Base-by-base conservation (phyloP, 2,888 invertebrate genomes). In the Stramonita haemastoma region DNA sequence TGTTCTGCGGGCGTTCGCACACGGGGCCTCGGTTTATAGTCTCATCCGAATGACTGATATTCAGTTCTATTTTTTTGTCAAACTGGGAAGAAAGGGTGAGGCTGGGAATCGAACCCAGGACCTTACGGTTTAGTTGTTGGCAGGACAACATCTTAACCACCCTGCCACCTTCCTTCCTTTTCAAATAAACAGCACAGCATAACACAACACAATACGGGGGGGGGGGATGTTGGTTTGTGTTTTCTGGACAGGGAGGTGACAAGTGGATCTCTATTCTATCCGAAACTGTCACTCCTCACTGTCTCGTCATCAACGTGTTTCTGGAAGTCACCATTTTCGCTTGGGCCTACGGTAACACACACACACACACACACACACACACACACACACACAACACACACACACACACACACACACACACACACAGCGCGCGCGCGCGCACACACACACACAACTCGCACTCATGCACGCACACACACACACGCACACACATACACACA, bases 331-430 rank as follows among this genome's bases (percentile, higher is more conserved):
- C 34, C 6, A 11, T 86, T 2, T 66, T 86, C 2, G 86, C 86
- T 22, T 60, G 86, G 86, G 34, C 32, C 6, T 86, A 86, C 34
- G 86, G 86, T 86, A 19, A 81, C 81, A 81, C 81, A 81, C 81
- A 81, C 81, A 81, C 81, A 81, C 81, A 81, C 81, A 34, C 34
- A 81, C 34, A 81, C 81, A 81, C 34, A 34, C 13, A 84, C 46
- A 84, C 84, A 84, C 84, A 84, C 56, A 84, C 56, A 56, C 84
- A 84, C 56, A 26, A 56, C 46, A n/a, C 56, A 56, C 56, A 56
- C 84, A 56, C 84, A 56, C 84, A 56, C 46, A 84, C 84, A 84
- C 84, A 84, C 84, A 56, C 56, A 84, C 56, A 56, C 15, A 84
- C 56, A 84, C 56, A 81, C 81, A 81, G 46, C 34, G 32, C 81